A percentile compares a stretch with the other conserved stretches of the same genome.
phyloP scores from a whole-genome alignment of 2,113 vertebrate genomes.

The Pardalotus punctatus region DNA sequence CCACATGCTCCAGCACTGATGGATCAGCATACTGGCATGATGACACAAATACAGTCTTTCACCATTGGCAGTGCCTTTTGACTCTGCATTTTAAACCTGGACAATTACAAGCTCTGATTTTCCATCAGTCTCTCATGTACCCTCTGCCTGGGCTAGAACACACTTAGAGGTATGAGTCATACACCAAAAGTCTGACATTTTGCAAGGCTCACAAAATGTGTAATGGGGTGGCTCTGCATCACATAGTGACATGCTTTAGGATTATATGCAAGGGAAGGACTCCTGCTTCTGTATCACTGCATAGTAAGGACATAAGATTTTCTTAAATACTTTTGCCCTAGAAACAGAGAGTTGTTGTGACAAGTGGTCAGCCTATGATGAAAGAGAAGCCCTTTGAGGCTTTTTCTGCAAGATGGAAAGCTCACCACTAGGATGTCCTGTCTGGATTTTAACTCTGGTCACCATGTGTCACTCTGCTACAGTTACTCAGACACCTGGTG shows the following conservation, averaged over 20 bases:
- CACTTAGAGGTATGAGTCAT: neutral
- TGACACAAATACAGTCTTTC: conserved; percentile 3
- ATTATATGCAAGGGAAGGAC: neutral
- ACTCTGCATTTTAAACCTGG: neutral
- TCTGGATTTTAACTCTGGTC: neutral
- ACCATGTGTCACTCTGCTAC: neutral
- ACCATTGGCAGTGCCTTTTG: conserved; percentile 28
- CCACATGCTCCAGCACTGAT: conserved; percentile 1
- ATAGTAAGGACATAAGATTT: neutral
- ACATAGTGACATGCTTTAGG: neutral
- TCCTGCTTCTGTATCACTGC: neutral
- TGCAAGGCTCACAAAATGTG: neutral
- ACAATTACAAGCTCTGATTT: neutral
- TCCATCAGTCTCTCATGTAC: neutral
- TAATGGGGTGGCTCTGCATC: neutral
- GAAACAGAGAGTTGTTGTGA: neutral
- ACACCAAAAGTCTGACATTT: neutral
- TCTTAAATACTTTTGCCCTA: neutral
- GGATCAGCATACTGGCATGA: conserved; percentile 9
- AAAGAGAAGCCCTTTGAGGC: neutral
- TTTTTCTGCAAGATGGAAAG: neutral
- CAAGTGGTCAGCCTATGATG: neutral
- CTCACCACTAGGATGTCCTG: neutral
- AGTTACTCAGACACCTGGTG: neutral
- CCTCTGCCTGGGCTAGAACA: neutral